Conservation (phyloP, 2,888 invertebrate species). For the Zygogramma bicolorata region DNA sequence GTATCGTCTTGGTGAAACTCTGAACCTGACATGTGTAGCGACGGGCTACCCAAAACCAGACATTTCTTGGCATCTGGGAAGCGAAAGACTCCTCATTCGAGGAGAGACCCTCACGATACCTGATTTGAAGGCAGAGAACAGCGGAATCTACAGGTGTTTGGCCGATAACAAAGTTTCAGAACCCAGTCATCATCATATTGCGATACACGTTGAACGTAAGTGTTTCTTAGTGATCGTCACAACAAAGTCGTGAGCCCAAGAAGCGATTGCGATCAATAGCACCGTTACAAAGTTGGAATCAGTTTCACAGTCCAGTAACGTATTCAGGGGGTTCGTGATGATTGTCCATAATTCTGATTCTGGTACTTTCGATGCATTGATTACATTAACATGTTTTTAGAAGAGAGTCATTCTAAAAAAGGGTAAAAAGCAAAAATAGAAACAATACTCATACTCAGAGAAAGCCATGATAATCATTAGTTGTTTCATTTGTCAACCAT, state of each 20-base stretch:
- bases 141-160: constrained; percentile 67
- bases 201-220: constrained; percentile 63
- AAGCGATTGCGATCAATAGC: background rate
- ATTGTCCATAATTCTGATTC: no score
- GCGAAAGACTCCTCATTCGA: constrained; percentile 49
- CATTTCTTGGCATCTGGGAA: constrained; percentile 64
- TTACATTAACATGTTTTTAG: no score
- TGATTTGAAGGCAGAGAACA: constrained; percentile 59
- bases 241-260: background rate
- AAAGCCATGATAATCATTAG: no score
- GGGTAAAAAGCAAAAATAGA: no score
- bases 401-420: no score
- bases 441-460: no score
- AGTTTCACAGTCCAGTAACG: background rate
- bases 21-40: constrained; percentile 64
- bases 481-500: no score
- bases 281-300: background rate
- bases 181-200: constrained; percentile 59
- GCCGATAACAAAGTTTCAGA: constrained; percentile 65
- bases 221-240: constrained; percentile 27
- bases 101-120: constrained; percentile 62
- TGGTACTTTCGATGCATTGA: no score
- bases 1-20: constrained; percentile 62
- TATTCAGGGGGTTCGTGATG: background rate
- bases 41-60: constrained; percentile 65